Percentiles rank a stretch among this genome's conserved stretches.
Evolutionary conservation across 1,140 invertebrate genomes (phyloP).

Genomic region (Lepidurus arcticus): DNA sequence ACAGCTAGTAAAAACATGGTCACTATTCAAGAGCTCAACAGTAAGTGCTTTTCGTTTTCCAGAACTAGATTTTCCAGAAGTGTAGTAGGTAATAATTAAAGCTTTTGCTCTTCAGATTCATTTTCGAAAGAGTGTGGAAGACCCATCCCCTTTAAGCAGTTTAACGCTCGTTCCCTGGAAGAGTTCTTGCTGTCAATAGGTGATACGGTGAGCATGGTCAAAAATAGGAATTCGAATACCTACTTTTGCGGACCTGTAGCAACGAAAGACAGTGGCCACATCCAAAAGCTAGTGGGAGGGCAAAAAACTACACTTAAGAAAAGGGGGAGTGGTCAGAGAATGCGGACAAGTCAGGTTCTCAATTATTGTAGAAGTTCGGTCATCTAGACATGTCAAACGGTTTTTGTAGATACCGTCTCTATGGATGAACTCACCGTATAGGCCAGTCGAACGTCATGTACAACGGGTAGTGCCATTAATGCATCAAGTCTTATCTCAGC

Average conservation of each 20-base stretch:
- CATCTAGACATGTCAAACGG: background rate
- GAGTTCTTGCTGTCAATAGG: background rate
- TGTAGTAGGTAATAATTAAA: no score
- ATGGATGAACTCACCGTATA: background rate
- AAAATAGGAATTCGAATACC: background rate
- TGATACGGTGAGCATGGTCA: background rate
- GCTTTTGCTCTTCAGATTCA: background rate
- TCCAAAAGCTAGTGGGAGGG: background rate
- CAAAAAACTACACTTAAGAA: background rate
- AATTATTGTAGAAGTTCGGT: background rate
- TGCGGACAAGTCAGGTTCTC: background rate
- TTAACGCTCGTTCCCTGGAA: background rate
- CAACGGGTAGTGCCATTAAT: background rate
- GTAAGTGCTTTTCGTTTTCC: background rate
- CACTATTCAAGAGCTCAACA: background rate
- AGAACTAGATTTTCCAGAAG: background rate
- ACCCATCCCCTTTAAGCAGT: background rate
- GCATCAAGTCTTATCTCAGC: background rate
- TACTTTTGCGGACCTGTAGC: conserved; percentile 1
- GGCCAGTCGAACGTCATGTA: background rate
- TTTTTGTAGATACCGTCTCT: background rate
- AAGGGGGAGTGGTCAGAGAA: background rate
- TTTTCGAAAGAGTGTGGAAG: background rate
- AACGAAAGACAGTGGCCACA: background rate
- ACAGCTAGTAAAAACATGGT: background rate